Percentiles rank a stretch among this genome's conserved stretches.
Evolutionary conservation across 2,797 vertebrate species (phyloP).

Genomic region (Botia almorhae): DNA sequence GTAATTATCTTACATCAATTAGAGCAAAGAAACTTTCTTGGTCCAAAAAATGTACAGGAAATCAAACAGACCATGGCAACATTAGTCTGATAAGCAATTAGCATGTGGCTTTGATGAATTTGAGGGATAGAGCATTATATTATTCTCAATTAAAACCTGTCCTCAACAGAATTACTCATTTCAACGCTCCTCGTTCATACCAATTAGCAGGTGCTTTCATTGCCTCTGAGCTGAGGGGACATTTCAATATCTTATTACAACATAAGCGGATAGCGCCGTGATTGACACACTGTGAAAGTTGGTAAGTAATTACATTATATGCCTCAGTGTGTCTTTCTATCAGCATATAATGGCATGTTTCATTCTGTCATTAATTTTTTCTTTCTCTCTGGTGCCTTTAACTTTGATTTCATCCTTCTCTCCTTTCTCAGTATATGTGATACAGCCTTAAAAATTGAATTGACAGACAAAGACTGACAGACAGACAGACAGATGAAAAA

Average conservation of each 20-base stretch:
- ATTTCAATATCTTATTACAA: constrained; percentile 83
- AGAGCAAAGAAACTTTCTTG: constrained; percentile 35
- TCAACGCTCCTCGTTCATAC: constrained; percentile 80
- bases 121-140: constrained; percentile 79
- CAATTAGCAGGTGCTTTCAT: constrained; percentile 78
- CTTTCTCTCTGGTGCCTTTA: neutral
- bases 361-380: constrained; percentile 61
- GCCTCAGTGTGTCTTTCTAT: constrained; percentile 72
- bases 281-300: constrained; percentile 80
- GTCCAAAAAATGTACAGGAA: constrained; percentile 49
- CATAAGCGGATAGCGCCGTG: constrained; percentile 77
- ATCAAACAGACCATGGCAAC: constrained; percentile 45
- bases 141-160: constrained; percentile 85
- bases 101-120: constrained; percentile 74
- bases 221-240: constrained; percentile 77
- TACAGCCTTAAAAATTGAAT: neutral
- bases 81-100: constrained; percentile 70
- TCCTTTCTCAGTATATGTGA: neutral
- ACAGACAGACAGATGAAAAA: neutral
- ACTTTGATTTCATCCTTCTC: constrained; percentile 3
- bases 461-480: neutral
- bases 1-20: constrained; percentile 37
- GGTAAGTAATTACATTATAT: constrained; percentile 80
- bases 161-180: constrained; percentile 82
- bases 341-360: constrained; percentile 52